Conservation (phyloP, 2,888 invertebrate genomes). For the Tinea pellionella region DNA sequence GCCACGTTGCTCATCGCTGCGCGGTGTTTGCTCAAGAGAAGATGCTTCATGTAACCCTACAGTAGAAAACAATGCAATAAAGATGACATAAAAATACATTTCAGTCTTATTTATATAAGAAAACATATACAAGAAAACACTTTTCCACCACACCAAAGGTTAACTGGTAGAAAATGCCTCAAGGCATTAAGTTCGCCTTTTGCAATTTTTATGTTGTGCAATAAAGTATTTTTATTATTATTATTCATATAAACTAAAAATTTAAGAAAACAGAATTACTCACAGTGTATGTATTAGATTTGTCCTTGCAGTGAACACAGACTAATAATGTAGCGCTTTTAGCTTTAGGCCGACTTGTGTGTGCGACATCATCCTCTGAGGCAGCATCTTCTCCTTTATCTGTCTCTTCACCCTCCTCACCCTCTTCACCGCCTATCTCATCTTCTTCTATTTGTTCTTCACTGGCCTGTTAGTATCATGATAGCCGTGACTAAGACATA, state of each 20-base stretch:
- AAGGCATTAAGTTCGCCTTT: no score
- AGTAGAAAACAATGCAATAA: not conserved
- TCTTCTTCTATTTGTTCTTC: conserved; percentile 24
- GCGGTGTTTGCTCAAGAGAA: conserved; percentile 78
- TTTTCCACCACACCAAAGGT: no score
- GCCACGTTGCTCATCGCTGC: conserved; percentile 80
- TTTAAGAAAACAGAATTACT: conserved; percentile 22
- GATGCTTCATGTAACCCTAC: conserved; percentile 79
- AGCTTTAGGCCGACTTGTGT: conserved; percentile 74
- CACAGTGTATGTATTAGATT: conserved; percentile 79
- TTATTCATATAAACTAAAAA: not conserved
- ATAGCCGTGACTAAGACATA: not conserved
- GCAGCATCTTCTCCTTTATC: conserved; percentile 67
- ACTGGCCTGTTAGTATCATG: not conserved
- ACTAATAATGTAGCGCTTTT: conserved; percentile 60
- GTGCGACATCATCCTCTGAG: conserved; percentile 48
- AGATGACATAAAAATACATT: not conserved
- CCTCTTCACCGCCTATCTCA: conserved; percentile 54
- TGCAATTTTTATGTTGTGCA: no score
- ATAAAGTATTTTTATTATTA: no score
- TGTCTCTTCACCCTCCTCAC: conserved; percentile 62
- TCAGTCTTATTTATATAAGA: no score
- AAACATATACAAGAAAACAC: no score
- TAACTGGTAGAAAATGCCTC: no score
- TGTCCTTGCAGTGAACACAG: conserved; percentile 83